Evolutionary conservation across 1,140 invertebrate genomes (phyloP), one percentile per base, ranked within the genome.

Genomic region (Ips nitidus): DNA sequence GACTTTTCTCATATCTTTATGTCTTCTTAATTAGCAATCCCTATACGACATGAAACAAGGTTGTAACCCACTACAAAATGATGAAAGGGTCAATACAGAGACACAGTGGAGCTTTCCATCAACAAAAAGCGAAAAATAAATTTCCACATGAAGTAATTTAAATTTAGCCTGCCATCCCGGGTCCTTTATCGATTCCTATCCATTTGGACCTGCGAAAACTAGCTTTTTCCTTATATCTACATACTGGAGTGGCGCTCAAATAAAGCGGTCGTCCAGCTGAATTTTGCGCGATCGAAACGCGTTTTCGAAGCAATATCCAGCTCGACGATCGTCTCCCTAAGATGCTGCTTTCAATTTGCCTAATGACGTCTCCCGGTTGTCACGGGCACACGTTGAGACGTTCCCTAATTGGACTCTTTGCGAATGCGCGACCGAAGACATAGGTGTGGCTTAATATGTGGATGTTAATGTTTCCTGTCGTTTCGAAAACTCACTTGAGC

Each of bases 361-460:
- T 80, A 80, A 80, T 80, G 78, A 80, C 75, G 77, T 80, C 78
- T 77, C 77, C 78, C 76, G 77, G 76, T 77, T 79, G 78, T 80
- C 77, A 78, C 77, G 74, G 77, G 75, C 78, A 78, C 76, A 77
- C 77, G 75, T 77, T 64, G 59, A 64, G 68, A 70, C 60, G 68
- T 61, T 70, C 68, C 59, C 68, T 70, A 70, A 70, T 70, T 70
- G 68, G 68, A 70, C 50, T 50, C 50, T 69, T 69, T 63, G 68
- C 60, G 60, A 64, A 47, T 63, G 68, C 68, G 68, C 68, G 41
- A 52, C 65, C 5, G 53, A 56, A 1, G 42, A 66, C 39, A 67
- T 59, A 67, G 65, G 65, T 67, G 65, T 67, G 65, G 65, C 65
- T 52, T 67, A 67, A 67, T 59, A 40, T 67, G 36, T 52, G 47